Evolutionary conservation across 2,888 invertebrate genomes (phyloP), one percentile per base, ranked within the genome.

Genomic region (Empis stercorea): DNA sequence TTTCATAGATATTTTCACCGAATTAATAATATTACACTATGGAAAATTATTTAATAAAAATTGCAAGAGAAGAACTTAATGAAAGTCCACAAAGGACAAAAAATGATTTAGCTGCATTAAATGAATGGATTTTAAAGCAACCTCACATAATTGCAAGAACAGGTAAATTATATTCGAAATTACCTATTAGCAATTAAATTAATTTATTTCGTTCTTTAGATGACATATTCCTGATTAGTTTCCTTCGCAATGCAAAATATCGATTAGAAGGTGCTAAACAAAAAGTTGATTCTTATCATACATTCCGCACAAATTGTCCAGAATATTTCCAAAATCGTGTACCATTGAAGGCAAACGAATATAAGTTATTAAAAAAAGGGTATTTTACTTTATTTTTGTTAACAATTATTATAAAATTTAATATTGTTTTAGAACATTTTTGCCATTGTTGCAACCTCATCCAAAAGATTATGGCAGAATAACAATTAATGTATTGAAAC

Each of bases 241-340:
- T 78, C 60, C 63, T 80, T 11, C 70, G 79, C 14, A 77, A 78
- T 13, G 75, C 75, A 56, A 79, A 79, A 61, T 77, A 71, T 61
- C 78, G 76, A 54, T 61, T 79, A 55, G 76, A 78, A 57, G 63
- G 72, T 37, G 70, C 75, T 2, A 78, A 78, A 56, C 72, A 74
- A 56, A 78, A 77, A 57, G 45, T 79, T 3, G 78, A 78, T 54
- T 61, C 71, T 48, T 75, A 66, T 55, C 74, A 76, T 56, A 71
- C 76, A 1, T 51, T 76, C 23, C 68, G 71, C 23, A 62, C 71
- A 1, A 62, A 71, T 27, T 66, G 74, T 5, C 76, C 79, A 1
- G 78, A 79, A 52, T 58, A 76, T 49, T 75, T 64, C 52, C 49
- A 48, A 4, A 58, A 63, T 47, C 59, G 69, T 16, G 70, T 73